Base-by-base conservation (phyloP, 2,888 invertebrate genomes). In the Buathra laborator region DNA sequence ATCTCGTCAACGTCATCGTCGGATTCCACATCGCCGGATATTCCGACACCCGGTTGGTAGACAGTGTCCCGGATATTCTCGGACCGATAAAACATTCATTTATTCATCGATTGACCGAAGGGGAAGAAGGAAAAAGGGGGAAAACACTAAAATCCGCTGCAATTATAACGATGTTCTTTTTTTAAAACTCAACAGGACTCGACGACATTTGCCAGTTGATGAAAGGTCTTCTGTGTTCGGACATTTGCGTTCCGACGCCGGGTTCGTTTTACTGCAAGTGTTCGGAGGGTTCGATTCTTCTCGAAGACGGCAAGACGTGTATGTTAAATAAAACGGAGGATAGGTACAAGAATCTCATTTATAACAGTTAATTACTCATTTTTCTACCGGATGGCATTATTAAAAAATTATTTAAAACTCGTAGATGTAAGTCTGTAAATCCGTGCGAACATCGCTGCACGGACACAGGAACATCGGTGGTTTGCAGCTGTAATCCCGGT, bases 401-500 rank as follows among this genome's bases (percentile, higher is more conserved):
- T 10, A 12, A 37, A 53, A 53, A 62, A 53, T 19, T 16, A 10
- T n/a, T 12, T 46, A 29, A 2, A 4, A 19, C 19, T 10, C 29
- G 16, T 44, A 93, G 96, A 87, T 97, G 97, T 89, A 95, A 95
- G 87, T 94, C 94, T 0, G 94, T 94, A 9, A 97, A 97, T 91
- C 96, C 96, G 0, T 97, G 97, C 90, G 96, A 97, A 79, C 97
- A 97, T 87, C 95, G 95, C 59, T 97, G 97, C 91, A 94, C 95
- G 3, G 97, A 97, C 90, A 96, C 96, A 14, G 97, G 96, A 0
- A 94, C 95, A 0, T 95, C 96, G 0, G 95, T 97, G 1, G 95
- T 95, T 87, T 98, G 98, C 92, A 95, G 96, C 0, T 98, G 98
- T 90, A 94, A 95, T 76, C 94, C 95, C 85, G 97, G 97, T 0